Base-by-base conservation (phyloP, 2,888 invertebrate species). In the Perizoma flavofasciatum region DNA sequence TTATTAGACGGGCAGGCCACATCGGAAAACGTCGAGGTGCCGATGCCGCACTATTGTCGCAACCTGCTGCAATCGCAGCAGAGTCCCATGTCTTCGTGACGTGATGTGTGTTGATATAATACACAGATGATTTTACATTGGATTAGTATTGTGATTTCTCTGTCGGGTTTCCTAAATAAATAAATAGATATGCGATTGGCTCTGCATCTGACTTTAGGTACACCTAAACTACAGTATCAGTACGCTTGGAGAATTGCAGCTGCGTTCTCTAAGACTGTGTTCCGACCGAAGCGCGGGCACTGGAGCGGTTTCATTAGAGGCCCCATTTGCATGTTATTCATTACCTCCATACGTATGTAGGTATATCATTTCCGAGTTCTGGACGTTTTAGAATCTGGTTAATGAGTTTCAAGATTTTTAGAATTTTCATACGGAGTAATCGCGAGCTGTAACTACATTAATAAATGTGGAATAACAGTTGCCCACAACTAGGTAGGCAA, bases 261-360 rank as follows among this genome's bases (percentile, higher is more conserved):
- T 59, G 45, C 6, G 8, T 48, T 47, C 32, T 32, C 8, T 40
- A 45, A 11, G 32, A 50, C 55, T 62, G 49, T 43, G 40, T n/a
- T 6, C 9, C 54, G 44, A 54, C 46, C 70, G 68, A 58, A 57
- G 56, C 68, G 66, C 52, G 67, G 63, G 62, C 66, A 67, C 67
- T 67, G 62, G 72, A 77, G 77, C 75, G 77, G 79, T 79, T 85
- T 86, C 82, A 86, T 86, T 86, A 85, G 77, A 73, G 72, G 63
- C 71, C 75, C 72, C 80, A 86, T 88, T 86, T 86, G 82, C 85
- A 85, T 87, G 84, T 82, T 85, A 85, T 86, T 87, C 84, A 86
- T 86, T 85, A 83, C 79, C 74, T 74, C 55, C 53, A 55, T 61
- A 55, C 55, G 57, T 63, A 60, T 52, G 61, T 41, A 48, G 40